Evolutionary conservation across 2,888 invertebrate species (phyloP).

Genomic region (Silvanus unidentatus): DNA sequence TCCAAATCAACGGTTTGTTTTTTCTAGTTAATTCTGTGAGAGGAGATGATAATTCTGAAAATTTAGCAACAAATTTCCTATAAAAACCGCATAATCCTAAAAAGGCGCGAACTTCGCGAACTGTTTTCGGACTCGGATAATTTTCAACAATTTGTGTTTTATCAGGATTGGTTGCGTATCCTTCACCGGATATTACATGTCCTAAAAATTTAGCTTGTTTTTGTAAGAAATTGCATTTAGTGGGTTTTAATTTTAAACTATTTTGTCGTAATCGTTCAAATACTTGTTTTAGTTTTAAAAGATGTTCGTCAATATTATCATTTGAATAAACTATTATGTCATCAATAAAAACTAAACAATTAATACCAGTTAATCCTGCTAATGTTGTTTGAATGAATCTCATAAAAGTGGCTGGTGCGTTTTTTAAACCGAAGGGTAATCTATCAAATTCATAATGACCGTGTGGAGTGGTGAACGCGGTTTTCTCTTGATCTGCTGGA

Average conservation of each 20-base stretch:
- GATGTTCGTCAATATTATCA: conserved; percentile 6
- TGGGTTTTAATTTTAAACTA: conserved; percentile 3
- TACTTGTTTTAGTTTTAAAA: neutral
- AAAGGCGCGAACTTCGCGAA: conserved; percentile 1
- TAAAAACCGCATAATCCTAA: conserved; percentile 1
- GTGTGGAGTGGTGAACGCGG: conserved; percentile 12
- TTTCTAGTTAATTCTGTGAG: conserved; percentile 1
- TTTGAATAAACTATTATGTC: conserved; percentile 21
- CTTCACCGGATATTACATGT: conserved; percentile 5
- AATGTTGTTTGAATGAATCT: conserved; percentile 5
- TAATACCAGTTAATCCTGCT: neutral
- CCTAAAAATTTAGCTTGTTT: conserved; percentile 6
- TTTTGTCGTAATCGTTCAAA: neutral
- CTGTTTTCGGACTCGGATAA: conserved; percentile 3
- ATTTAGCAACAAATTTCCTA: conserved; percentile 1
- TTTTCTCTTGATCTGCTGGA: conserved; percentile 18
- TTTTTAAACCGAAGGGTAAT: conserved; percentile 5
- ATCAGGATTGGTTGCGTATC: conserved; percentile 5
- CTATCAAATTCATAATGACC: conserved; percentile 6
- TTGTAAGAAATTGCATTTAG: conserved; percentile 4
- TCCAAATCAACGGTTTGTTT: conserved; percentile 1
- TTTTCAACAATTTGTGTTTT: neutral
- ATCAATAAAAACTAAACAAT: conserved; percentile 19
- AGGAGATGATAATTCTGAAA: conserved; percentile 3
- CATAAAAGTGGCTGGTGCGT: conserved; percentile 5